Percentiles rank a stretch among this genome's conserved stretches.
Conservation (phyloP, 2,797 vertebrate species). For the Paedocypris micromegethes region DNA sequence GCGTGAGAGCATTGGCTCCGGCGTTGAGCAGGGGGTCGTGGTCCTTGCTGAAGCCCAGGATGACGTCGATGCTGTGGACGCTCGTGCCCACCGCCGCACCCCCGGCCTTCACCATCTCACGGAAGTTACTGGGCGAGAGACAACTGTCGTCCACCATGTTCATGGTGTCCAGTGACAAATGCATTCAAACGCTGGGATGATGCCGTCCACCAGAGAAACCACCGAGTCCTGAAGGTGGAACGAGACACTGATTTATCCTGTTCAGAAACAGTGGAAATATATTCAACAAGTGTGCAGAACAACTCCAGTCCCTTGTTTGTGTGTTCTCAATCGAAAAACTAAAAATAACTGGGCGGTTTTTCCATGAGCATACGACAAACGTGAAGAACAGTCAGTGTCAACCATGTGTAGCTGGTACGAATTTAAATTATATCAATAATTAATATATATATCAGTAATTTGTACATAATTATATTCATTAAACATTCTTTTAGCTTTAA, state of each 20-base stretch:
- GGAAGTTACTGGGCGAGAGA: slow-evolving; percentile 72
- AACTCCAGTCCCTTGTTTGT: no score
- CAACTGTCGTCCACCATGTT: slow-evolving; percentile 77
- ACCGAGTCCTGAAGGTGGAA: neutral
- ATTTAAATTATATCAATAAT: no score
- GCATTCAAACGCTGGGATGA: slow-evolving; percentile 62
- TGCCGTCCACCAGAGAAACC: slow-evolving; percentile 35
- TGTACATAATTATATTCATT: no score
- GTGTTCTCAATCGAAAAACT: no score
- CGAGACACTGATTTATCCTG: slow-evolving; percentile 2
- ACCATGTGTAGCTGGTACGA: no score
- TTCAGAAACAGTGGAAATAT: neutral
- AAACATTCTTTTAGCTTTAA: no score
- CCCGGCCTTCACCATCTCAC: slow-evolving; percentile 71
- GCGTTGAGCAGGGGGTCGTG: slow-evolving; percentile 66
- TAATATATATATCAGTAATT: no score
- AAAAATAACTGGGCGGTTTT: no score
- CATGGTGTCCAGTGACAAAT: slow-evolving; percentile 76
- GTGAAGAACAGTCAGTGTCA: no score
- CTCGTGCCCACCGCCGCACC: slow-evolving; percentile 58
- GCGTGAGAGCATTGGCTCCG: slow-evolving; percentile 46
- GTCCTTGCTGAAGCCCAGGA: slow-evolving; percentile 76
- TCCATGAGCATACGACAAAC: no score
- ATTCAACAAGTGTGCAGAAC: neutral
- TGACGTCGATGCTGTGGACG: slow-evolving; percentile 78